phyloP scores from a whole-genome alignment of 2,888 invertebrate species.

The Empis livida region DNA sequence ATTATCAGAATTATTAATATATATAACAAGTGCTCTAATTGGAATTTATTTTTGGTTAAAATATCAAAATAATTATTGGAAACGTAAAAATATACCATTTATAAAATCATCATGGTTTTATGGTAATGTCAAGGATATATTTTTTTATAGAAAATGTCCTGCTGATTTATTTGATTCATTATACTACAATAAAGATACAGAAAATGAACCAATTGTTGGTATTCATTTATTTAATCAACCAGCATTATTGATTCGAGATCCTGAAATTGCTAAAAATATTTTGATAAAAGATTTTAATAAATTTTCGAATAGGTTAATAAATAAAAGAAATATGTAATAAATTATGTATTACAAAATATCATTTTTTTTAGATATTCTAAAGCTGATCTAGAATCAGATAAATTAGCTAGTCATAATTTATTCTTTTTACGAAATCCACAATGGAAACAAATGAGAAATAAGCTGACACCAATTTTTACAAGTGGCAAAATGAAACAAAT shows the following conservation, averaged over 20 bases:
- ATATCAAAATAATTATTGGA: slow-evolving; percentile 23
- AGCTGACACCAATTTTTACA: slow-evolving; percentile 38
- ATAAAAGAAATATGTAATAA: too few relatives aligned
- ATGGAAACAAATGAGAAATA: slow-evolving; percentile 35
- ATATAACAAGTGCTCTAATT: background rate
- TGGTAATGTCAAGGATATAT: slow-evolving; percentile 29
- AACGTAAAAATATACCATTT: slow-evolving; percentile 28
- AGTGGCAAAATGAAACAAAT: slow-evolving; percentile 33
- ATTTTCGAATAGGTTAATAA: slow-evolving; percentile 28
- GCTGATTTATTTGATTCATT: slow-evolving; percentile 28
- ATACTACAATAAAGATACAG: slow-evolving; percentile 23
- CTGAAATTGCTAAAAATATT: slow-evolving; percentile 35
- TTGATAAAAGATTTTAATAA: slow-evolving; percentile 37
- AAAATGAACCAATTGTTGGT: slow-evolving; percentile 28
- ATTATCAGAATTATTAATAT: background rate
- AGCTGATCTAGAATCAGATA: slow-evolving; percentile 20
- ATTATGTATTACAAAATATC: too few relatives aligned
- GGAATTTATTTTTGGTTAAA: background rate
- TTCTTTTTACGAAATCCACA: slow-evolving; percentile 34
- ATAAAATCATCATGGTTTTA: slow-evolving; percentile 33
- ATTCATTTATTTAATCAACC: slow-evolving; percentile 37
- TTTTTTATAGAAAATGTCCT: slow-evolving; percentile 22
- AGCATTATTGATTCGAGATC: slow-evolving; percentile 33
- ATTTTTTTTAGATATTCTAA: too few relatives aligned
- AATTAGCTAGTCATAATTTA: slow-evolving; percentile 32